Percentiles rank a stretch among this genome's conserved stretches.
These are phyloP conservation scores for Labia minor DNA, from an alignment of 2,888 invertebrate species.

Conservation along the genomic window DNA sequence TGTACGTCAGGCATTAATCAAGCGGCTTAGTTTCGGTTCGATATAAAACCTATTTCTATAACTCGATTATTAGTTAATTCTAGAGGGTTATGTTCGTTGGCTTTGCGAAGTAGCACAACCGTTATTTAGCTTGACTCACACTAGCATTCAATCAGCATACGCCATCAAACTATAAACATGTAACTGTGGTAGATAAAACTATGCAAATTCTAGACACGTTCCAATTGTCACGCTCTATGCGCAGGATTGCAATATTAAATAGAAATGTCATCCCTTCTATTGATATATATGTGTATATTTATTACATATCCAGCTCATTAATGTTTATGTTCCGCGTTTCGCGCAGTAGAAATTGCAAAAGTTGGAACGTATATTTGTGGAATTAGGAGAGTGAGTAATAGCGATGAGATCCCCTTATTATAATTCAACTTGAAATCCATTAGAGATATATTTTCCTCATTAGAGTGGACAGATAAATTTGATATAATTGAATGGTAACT, in stretches of 20 bases:
- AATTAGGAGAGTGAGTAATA: not conserved
- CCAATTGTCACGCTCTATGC: conserved; percentile 13
- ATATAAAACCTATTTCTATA: no score
- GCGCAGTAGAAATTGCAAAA: not conserved
- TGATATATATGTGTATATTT: not conserved
- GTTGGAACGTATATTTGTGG: not conserved
- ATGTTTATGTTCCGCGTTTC: not conserved
- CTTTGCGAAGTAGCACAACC: no score
- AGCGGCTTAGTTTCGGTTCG: no score
- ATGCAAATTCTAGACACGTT: conserved; percentile 13
- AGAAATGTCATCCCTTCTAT: conserved; percentile 2
- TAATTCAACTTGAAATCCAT: not conserved
- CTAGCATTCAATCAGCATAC: conserved; percentile 1
- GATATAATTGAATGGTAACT: no score
- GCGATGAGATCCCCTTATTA: not conserved
- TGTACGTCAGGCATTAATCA: no score
- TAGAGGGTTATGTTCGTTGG: no score
- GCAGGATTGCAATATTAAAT: conserved; percentile 1
- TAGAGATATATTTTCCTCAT: not conserved
- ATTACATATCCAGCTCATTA: conserved; percentile 13
- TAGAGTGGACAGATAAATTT: no score
- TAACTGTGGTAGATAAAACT: not conserved
- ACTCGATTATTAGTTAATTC: no score
- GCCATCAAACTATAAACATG: conserved; percentile 1
- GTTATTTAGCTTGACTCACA: not conserved